phyloP scores from a whole-genome alignment of 1,140 invertebrate genomes.

The Kradibia gibbosae region DNA sequence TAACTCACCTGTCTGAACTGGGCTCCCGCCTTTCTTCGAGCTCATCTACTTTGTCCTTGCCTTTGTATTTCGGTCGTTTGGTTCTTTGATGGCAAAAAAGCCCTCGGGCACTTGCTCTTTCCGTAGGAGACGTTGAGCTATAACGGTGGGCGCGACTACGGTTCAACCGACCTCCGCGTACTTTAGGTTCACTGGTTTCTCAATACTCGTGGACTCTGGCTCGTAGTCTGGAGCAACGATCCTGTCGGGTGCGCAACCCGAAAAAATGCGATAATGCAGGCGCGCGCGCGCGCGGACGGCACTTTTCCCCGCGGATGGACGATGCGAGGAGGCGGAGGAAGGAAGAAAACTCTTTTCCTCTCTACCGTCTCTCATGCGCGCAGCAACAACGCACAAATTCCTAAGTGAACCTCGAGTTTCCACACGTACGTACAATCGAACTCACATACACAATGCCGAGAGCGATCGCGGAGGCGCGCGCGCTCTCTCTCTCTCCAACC shows the following conservation, averaged over 20 bases:
- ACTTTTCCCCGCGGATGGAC: slow-evolving; percentile 24
- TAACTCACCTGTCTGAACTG: not conserved
- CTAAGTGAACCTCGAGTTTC: not conserved
- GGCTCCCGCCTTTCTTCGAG: not conserved
- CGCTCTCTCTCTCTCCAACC: slow-evolving; percentile 49
- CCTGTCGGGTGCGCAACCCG: not conserved
- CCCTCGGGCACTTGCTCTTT: not conserved
- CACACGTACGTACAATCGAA: slow-evolving; percentile 26
- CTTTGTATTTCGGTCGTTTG: not conserved
- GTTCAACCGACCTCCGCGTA: not conserved
- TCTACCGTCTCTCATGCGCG: slow-evolving; percentile 51
- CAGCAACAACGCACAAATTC: slow-evolving; percentile 41
- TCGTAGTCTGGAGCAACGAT: slow-evolving; percentile 31
- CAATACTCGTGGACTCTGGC: not conserved
- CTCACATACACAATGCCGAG: slow-evolving; percentile 31
- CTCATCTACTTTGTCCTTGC: not conserved
- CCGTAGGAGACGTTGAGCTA: too few relatives aligned
- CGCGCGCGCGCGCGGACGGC: not conserved
- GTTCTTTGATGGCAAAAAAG: not conserved
- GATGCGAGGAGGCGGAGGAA: slow-evolving; percentile 12
- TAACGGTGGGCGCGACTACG: not conserved
- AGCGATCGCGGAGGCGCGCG: slow-evolving; percentile 47
- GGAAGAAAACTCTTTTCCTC: slow-evolving; percentile 18
- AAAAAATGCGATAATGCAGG: slow-evolving; percentile 12
- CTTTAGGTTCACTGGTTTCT: too few relatives aligned